These are phyloP conservation scores for Narcine bancroftii DNA, from an alignment of 2,113 vertebrate genomes.

Conservation along the genomic window DNA sequence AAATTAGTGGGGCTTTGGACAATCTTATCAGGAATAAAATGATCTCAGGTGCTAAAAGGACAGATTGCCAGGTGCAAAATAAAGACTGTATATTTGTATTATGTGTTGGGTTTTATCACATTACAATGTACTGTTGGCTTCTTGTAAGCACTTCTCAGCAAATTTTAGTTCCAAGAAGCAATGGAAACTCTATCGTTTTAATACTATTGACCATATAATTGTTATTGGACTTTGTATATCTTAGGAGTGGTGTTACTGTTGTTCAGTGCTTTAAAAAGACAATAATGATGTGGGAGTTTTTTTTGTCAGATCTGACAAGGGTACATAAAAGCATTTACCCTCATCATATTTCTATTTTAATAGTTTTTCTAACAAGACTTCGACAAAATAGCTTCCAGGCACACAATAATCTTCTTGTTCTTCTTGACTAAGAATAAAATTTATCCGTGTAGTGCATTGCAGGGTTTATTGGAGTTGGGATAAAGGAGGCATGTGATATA, in stretches of 20 bases:
- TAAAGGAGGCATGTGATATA: slow-evolving; percentile 31
- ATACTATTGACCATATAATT: slow-evolving; percentile 41
- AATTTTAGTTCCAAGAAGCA: slow-evolving; percentile 40
- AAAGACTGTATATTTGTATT: slow-evolving; percentile 31
- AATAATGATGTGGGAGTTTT: slow-evolving; percentile 46
- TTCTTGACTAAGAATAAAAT: slow-evolving; percentile 42
- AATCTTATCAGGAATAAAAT: neutral
- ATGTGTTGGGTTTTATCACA: slow-evolving; percentile 11
- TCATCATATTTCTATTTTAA: slow-evolving; percentile 48
- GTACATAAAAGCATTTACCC: slow-evolving; percentile 44
- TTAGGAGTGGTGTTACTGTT: slow-evolving; percentile 48
- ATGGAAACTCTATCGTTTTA: slow-evolving; percentile 48
- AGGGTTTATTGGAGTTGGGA: slow-evolving; percentile 12
- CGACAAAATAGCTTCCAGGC: slow-evolving; percentile 44
- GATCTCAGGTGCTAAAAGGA: neutral
- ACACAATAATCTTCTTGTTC: slow-evolving; percentile 44
- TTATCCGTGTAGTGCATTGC: slow-evolving; percentile 39
- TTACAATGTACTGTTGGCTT: slow-evolving; percentile 2
- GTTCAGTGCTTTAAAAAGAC: slow-evolving; percentile 44
- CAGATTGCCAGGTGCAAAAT: slow-evolving; percentile 19
- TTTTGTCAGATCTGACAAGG: slow-evolving; percentile 38
- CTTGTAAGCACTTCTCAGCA: neutral
- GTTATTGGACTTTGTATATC: slow-evolving; percentile 40
- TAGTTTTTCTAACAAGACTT: slow-evolving; percentile 37
- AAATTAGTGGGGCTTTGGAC: neutral